These are phyloP conservation scores for Heliconius erato DNA, from an alignment of 2,888 invertebrate species.

Conservation along the genomic window DNA sequence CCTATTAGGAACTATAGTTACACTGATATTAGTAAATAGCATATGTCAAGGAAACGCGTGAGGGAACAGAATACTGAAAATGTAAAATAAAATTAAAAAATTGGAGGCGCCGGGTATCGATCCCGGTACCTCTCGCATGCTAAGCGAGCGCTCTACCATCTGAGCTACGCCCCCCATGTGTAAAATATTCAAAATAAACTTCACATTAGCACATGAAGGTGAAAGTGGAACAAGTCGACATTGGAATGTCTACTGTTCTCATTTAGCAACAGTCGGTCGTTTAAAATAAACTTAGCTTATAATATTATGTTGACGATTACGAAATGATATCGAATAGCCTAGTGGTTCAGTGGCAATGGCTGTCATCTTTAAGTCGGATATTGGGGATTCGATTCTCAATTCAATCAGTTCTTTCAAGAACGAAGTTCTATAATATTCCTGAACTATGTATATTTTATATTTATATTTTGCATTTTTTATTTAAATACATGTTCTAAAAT, in stretches of 20 bases:
- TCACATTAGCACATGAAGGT: neutral
- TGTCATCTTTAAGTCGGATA: neutral
- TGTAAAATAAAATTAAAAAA: neutral
- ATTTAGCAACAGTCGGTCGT: slow-evolving; percentile 26
- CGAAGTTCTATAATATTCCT: no score
- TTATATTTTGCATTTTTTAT: no score
- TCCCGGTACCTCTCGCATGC: slow-evolving; percentile 87
- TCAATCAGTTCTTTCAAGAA: neutral
- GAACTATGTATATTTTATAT: no score
- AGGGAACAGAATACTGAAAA: neutral
- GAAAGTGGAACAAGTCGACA: slow-evolving; percentile 24
- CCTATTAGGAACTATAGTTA: neutral
- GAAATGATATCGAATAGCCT: neutral
- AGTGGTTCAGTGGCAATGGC: neutral
- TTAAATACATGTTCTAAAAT: no score
- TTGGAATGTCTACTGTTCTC: slow-evolving; percentile 28
- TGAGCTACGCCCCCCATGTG: slow-evolving; percentile 59
- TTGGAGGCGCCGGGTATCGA: slow-evolving; percentile 86
- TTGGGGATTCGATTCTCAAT: neutral
- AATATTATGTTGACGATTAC: neutral
- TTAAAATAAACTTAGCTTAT: slow-evolving; percentile 21
- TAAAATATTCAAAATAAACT: slow-evolving; percentile 1
- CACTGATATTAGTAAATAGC: neutral
- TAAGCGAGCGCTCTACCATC: slow-evolving; percentile 87
- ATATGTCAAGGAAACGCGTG: neutral